phyloP scores from a whole-genome alignment of 2,113 vertebrate species.

The Megaceryle maxima region DNA sequence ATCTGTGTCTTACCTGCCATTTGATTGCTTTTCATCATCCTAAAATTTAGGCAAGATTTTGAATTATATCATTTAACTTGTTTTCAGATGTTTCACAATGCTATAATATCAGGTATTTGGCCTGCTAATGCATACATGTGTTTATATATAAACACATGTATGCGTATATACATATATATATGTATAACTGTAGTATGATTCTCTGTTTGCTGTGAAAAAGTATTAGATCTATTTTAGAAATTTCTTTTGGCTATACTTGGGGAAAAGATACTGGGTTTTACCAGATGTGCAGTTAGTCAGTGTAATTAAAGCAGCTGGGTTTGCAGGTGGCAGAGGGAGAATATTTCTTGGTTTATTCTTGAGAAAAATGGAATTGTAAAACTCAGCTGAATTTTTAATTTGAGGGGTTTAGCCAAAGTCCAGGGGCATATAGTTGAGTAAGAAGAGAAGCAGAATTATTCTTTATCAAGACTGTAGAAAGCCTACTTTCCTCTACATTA shows the following conservation, averaged over 20 bases:
- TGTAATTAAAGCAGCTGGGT: not conserved
- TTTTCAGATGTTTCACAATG: not conserved
- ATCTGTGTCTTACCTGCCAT: not conserved
- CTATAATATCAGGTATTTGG: not conserved
- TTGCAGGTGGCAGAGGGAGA: not conserved
- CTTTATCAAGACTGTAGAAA: not conserved
- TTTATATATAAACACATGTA: no score
- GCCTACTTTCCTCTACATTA: not conserved
- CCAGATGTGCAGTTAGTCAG: slow-evolving; percentile 2
- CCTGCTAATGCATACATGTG: not conserved
- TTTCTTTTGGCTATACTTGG: not conserved
- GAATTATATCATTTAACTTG: not conserved
- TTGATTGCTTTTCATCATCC: not conserved
- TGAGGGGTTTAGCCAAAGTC: not conserved
- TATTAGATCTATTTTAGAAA: not conserved
- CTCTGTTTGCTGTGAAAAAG: not conserved
- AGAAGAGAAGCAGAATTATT: not conserved
- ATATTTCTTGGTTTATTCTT: not conserved
- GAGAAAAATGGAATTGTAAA: not conserved
- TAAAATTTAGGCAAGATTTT: not conserved
- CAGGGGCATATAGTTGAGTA: not conserved
- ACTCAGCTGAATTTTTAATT: not conserved
- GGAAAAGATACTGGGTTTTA: not conserved
- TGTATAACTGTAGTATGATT: not conserved
- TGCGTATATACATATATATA: not conserved